phyloP scores from a whole-genome alignment of 1,140 invertebrate species.

The Zophobas morio region DNA sequence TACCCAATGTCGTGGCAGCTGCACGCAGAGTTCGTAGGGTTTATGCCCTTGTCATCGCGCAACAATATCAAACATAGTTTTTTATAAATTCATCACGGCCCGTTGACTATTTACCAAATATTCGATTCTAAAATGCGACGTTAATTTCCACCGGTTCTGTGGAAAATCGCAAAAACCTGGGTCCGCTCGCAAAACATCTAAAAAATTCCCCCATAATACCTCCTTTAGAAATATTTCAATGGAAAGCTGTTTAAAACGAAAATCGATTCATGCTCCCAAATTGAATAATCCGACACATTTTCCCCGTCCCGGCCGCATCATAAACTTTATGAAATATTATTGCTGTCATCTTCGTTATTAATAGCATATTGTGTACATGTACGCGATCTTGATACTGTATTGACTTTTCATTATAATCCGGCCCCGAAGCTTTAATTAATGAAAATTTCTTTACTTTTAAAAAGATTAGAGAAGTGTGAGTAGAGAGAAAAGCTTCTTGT shows the following conservation, averaged over 20 bases:
- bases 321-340: conserved; percentile 29
- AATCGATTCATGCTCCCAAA: conserved; percentile 23
- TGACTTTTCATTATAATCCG: conserved; percentile 26
- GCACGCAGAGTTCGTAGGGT: too few relatives aligned
- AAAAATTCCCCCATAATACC: background rate
- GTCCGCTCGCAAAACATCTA: background rate
- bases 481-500: background rate
- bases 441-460: conserved; percentile 24
- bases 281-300: conserved; percentile 25
- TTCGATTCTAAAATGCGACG: too few relatives aligned
- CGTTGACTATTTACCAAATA: too few relatives aligned
- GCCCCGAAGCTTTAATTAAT: conserved; percentile 33
- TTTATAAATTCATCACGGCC: too few relatives aligned
- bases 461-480: background rate
- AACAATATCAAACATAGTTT: too few relatives aligned
- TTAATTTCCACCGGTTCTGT: too few relatives aligned
- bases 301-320: conserved; percentile 5
- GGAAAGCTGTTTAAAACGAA: conserved; percentile 3
- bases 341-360: conserved; percentile 33
- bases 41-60: too few relatives aligned
- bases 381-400: conserved; percentile 22
- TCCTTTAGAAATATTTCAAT: conserved; percentile 1
- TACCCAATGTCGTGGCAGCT: too few relatives aligned
- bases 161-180: too few relatives aligned
- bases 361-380: conserved; percentile 29